Evolutionary conservation across 1,140 invertebrate species (phyloP), one percentile per base, ranked within the genome.

Genomic region (Sarcophaga peregrina): DNA sequence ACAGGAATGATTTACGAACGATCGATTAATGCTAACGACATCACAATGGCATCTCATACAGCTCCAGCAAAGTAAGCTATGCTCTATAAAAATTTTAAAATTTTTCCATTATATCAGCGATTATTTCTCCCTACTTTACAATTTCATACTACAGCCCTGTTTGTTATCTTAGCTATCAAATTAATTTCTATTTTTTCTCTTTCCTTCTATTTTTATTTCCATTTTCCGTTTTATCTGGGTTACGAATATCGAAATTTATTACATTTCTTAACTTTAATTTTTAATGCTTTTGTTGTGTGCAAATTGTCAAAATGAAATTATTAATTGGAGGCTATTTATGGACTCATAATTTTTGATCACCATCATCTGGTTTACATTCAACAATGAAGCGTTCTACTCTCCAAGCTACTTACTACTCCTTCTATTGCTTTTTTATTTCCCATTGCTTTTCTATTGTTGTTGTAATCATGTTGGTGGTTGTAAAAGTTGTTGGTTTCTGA

Each of bases 261-360:
- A n/a, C n/a, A n/a, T 58, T 58, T 58, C 13, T 58, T n/a, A n/a
- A 58, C 15, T 6, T 58, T 15, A n/a, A 58, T 7, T 58, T 58
- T 58, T 58, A 58, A 58, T 58, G 52, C 13, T 58, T 58, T 58
- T 68, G 74, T 76, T 76, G 47, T 76, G 74, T 76, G 74, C 46
- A 47, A 76, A 76, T 76, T 48, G 74, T 76, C 74, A 47, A 48
- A 50, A 37, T 2, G 25, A 37, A 76, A 48, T 50, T 50, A 76
- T 76, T 76, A 76, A 76, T 76, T 76, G 74, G 25, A 45, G 47
- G 46, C 74, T 76, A 76, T 76, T 76, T 76, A 76, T 76, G 74
- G 13, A 78, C 75, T 78, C 75, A 78, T 78, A 78, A 78, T 52
- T 78, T 52, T 78, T 78, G 48, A 78, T 78, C 75, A 78, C 75